Evolutionary conservation across 2,113 vertebrate species (phyloP).

Genomic region (Orientallactaga bullata): DNA sequence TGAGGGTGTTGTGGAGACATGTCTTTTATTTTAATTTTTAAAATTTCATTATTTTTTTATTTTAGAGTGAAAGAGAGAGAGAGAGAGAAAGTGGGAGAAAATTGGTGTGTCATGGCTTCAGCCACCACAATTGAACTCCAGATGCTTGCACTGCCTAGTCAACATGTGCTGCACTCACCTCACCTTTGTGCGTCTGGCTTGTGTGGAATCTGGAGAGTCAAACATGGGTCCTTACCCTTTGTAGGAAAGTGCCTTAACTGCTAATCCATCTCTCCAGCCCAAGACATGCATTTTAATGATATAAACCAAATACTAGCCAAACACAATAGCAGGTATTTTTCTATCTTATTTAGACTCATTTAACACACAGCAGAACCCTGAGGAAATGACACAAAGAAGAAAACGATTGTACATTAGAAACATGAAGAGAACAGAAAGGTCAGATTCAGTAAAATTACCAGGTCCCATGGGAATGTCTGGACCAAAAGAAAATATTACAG

Average conservation of each 20-base stretch:
- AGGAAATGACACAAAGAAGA: constrained; percentile 70
- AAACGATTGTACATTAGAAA: constrained; percentile 51
- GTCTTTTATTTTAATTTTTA: neutral
- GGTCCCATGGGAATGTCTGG: neutral
- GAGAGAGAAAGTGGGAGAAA: too few species aligned
- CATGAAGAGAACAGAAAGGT: constrained; percentile 53
- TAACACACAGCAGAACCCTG: constrained; percentile 65
- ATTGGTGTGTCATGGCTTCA: too few species aligned
- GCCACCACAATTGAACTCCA: too few species aligned
- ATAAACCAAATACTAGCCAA: constrained; percentile 71
- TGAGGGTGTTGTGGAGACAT: constrained; percentile 51
- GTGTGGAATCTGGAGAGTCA: too few species aligned
- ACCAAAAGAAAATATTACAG: neutral
- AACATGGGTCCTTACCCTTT: too few species aligned
- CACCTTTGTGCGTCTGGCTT: too few species aligned
- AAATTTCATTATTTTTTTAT: too few species aligned
- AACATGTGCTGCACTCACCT: too few species aligned
- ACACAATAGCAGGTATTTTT: constrained; percentile 68
- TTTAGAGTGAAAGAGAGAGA: too few species aligned
- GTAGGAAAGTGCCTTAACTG: too few species aligned
- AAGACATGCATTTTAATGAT: constrained; percentile 43
- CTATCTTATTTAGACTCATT: constrained; percentile 74
- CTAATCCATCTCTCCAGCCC: too few species aligned
- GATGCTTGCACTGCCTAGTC: too few species aligned
- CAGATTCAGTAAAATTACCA: neutral